Conservation (phyloP, 2,888 invertebrate species). For the Branchipolynoe longqiensis region DNA sequence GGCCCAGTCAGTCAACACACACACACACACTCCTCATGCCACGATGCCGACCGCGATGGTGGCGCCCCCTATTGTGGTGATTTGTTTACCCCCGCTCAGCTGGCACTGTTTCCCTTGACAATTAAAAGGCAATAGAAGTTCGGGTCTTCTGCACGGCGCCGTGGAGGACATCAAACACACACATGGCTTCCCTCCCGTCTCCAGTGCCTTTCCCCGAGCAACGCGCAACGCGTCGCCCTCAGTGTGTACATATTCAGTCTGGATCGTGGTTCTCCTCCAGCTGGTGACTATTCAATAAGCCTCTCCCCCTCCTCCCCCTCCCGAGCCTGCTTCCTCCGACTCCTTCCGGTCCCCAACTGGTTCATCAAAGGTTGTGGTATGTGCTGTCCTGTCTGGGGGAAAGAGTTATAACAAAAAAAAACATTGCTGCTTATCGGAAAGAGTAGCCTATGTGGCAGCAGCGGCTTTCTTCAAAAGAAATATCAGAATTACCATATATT, state of each 20-base stretch:
- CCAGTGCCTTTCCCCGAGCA: not conserved
- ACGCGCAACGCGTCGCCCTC: not conserved
- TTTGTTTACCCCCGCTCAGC: constrained; percentile 41
- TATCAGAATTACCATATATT: too few relatives aligned
- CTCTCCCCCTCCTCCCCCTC: not conserved
- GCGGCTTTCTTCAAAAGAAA: too few relatives aligned
- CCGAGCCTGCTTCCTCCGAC: not conserved
- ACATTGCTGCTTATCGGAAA: too few relatives aligned
- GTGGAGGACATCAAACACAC: constrained; percentile 41
- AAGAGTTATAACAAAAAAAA: too few relatives aligned
- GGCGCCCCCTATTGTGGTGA: not conserved
- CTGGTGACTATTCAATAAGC: too few relatives aligned
- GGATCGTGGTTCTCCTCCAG: too few relatives aligned
- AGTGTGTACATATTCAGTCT: too few relatives aligned
- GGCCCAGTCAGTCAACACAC: too few relatives aligned
- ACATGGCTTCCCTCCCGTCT: constrained; percentile 1
- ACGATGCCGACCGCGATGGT: not conserved
- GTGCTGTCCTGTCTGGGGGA: too few relatives aligned
- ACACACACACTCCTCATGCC: not conserved
- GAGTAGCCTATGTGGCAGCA: too few relatives aligned
- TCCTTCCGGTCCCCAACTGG: too few relatives aligned
- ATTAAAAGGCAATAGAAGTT: constrained; percentile 51
- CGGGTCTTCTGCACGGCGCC: not conserved
- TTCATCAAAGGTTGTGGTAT: too few relatives aligned
- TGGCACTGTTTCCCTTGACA: constrained; percentile 50